A percentile compares a stretch with the other conserved stretches of the same genome.
Evolutionary conservation across 1,140 invertebrate species (phyloP).

Genomic region (Nephila pilipes): DNA sequence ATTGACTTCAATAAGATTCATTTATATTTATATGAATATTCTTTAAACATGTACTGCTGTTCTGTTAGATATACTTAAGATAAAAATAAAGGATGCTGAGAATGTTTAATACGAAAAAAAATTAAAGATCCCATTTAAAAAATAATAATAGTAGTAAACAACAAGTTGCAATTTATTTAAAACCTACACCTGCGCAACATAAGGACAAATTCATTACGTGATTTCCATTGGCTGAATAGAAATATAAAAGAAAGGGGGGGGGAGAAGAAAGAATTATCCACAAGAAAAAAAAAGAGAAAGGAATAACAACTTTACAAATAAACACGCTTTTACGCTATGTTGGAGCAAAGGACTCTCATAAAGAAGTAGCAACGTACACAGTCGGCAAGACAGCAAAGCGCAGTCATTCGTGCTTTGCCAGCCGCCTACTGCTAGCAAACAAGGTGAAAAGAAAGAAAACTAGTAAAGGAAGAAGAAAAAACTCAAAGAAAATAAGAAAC

Average conservation of each 20-base stretch:
- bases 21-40: too few relatives aligned
- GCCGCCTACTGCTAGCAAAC: background rate
- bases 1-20: too few relatives aligned
- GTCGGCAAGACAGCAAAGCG: slow-evolving; percentile 17
- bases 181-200: too few relatives aligned
- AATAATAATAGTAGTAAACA: too few relatives aligned
- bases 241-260: too few relatives aligned
- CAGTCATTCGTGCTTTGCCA: slow-evolving; percentile 54
- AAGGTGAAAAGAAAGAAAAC: slow-evolving; percentile 31
- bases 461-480: background rate
- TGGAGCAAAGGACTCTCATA: slow-evolving; percentile 11
- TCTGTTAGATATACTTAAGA: too few relatives aligned
- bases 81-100: too few relatives aligned
- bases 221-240: background rate
- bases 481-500: background rate
- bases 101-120: too few relatives aligned
- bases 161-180: too few relatives aligned
- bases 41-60: too few relatives aligned
- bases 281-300: background rate
- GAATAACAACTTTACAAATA: slow-evolving; percentile 48
- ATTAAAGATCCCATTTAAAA: too few relatives aligned
- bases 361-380: slow-evolving; percentile 35
- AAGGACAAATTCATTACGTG: too few relatives aligned
- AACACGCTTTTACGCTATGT: background rate
- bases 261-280: background rate